Evolutionary conservation across 2,113 vertebrate genomes (phyloP).

Genomic region (Mastomys coucha): DNA sequence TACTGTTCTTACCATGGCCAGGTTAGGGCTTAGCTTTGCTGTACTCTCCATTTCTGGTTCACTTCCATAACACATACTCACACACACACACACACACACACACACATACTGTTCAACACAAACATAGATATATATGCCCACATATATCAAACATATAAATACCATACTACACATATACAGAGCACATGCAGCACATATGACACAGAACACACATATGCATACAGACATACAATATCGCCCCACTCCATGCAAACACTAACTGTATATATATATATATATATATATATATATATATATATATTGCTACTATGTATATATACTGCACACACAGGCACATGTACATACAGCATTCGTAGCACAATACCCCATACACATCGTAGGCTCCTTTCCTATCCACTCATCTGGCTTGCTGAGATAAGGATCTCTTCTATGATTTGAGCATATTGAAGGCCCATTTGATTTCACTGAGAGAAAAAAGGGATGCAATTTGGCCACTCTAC

Average conservation of each 20-base stretch:
- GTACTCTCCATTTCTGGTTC: background rate
- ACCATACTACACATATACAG: background rate
- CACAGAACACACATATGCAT: background rate
- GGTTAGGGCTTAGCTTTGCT: too few species aligned
- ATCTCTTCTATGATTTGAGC: conserved; percentile 21
- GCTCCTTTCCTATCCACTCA: background rate
- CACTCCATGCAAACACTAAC: background rate
- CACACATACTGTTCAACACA: background rate
- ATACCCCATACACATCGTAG: background rate
- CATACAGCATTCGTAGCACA: background rate
- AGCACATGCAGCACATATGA: background rate
- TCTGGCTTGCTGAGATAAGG: background rate
- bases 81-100: background rate
- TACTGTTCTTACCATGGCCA: background rate
- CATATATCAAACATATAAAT: background rate
- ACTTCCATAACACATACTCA: background rate
- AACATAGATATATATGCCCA: too few species aligned
- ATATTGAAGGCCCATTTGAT: conserved; percentile 6
- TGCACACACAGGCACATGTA: background rate
- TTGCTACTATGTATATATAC: background rate
- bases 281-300: background rate
- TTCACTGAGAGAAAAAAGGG: conserved; percentile 3
- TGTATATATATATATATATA: background rate
- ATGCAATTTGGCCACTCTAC: background rate
- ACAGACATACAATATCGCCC: background rate